Evolutionary conservation across 1,140 invertebrate genomes (phyloP).

Genomic region (Hyposmocoma kahamanoa): DNA sequence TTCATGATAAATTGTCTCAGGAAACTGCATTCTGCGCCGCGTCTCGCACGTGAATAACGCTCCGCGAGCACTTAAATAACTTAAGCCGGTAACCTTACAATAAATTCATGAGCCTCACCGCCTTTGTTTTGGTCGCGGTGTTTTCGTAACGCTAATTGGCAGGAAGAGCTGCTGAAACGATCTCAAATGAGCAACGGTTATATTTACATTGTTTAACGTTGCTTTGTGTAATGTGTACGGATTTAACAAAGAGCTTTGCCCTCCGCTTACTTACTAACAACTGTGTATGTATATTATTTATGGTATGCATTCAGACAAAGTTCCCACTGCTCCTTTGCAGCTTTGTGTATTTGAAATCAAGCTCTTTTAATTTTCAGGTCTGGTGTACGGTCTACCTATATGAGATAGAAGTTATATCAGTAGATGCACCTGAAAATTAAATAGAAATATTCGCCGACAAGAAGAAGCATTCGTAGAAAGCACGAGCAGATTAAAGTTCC

Average conservation of each 20-base stretch:
- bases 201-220: slow-evolving; percentile 1
- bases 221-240: not conserved
- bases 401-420: too few relatives aligned
- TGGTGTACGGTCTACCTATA: too few relatives aligned
- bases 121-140: slow-evolving; percentile 49
- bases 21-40: slow-evolving; percentile 61
- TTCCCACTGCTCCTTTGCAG: too few relatives aligned
- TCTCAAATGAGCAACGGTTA: slow-evolving; percentile 42
- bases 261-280: too few relatives aligned
- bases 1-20: slow-evolving; percentile 70
- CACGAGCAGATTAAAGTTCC: not conserved
- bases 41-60: slow-evolving; percentile 62
- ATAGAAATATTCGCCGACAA: slow-evolving; percentile 1
- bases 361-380: too few relatives aligned
- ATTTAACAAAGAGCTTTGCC: too few relatives aligned
- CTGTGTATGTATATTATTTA: too few relatives aligned
- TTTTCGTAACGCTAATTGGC: slow-evolving; percentile 59
- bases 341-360: too few relatives aligned
- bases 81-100: slow-evolving; percentile 67
- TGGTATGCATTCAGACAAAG: too few relatives aligned
- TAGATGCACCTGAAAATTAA: slow-evolving; percentile 1
- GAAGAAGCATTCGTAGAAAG: not conserved
- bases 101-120: slow-evolving; percentile 60
- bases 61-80: slow-evolving; percentile 66
- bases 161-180: slow-evolving; percentile 56